Percentiles rank a stretch among this genome's conserved stretches.
phyloP scores from a whole-genome alignment of 2,888 invertebrate genomes.

The Lysandra bellargus region DNA sequence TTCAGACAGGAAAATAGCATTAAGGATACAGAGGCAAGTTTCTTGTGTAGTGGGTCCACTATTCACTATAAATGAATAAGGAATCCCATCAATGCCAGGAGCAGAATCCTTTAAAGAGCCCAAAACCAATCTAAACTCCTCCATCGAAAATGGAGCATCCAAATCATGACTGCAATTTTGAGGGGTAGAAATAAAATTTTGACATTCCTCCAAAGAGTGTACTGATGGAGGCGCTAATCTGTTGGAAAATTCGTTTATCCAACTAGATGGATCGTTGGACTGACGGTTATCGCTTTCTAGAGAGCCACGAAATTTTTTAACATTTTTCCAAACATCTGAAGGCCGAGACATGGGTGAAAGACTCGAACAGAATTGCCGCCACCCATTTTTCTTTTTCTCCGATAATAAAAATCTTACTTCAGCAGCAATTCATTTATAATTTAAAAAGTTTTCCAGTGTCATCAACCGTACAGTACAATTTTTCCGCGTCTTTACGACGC shows the following conservation, averaged over 20 bases:
- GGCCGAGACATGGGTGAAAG: slow-evolving; percentile 10
- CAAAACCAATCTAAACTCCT: no score
- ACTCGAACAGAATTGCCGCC: slow-evolving; percentile 1
- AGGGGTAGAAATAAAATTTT: not conserved
- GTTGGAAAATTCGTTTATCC: not conserved
- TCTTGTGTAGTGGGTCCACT: no score
- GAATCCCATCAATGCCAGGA: no score
- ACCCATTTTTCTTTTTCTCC: not conserved
- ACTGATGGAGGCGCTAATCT: not conserved
- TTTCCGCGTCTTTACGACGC: slow-evolving; percentile 8
- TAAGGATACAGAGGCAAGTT: no score
- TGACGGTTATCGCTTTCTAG: not conserved
- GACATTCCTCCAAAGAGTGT: not conserved
- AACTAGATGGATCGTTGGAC: slow-evolving; percentile 1
- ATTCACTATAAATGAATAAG: no score
- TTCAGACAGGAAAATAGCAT: no score
- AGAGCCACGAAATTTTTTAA: slow-evolving; percentile 12
- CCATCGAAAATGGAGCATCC: no score
- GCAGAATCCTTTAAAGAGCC: no score
- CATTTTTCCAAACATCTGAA: not conserved
- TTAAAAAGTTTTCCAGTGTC: slow-evolving; percentile 4
- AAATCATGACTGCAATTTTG: not conserved
- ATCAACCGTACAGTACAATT: slow-evolving; percentile 1
- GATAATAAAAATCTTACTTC: not conserved
- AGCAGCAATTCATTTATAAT: not conserved